Evolutionary conservation across 2,113 vertebrate genomes (phyloP), one percentile per base, ranked within the genome.

Genomic region (Ceyx melanurus): DNA sequence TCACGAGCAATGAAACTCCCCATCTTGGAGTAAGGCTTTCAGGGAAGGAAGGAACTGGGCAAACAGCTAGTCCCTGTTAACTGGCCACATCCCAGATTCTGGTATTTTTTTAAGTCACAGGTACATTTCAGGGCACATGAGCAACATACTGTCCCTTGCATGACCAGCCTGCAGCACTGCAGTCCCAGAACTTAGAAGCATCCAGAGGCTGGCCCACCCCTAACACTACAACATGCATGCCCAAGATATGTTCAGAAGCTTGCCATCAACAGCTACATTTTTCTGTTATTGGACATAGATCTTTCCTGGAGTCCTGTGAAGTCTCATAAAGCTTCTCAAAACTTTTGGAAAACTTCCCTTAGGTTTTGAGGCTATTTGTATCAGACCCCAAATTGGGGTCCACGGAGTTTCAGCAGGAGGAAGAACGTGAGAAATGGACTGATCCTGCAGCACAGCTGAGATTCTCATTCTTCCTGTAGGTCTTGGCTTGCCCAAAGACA

Each of bases 401-500:
- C 13, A 13, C 12, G 31, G 33, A 68, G 51, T 78, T 65, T 78
- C 65, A 74, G 45, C 40, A 91, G 66, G n/a, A 82, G 22, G 48
- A 81, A 66, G 56, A 29, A n/a, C 10, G 33, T 43, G 66, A 81
- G 70, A 71, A 78, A 68, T n/a, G 37, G 61, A 7, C 45, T 60
- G 35, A 65, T 65, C 45, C 54, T 79, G 62, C 65, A 90, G 57
- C 78, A 79, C 25, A 46, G 0, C 13, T 56, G 53, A 48, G 57
- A 88, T 81, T 68, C 13, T 28, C 19, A 5, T 92, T 95, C n/a
- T 81, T 67, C 65, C 86, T 31, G 22, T 8, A 96, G 95, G 85
- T 90, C 80, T 75, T 0, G 1, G 90, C 61, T 72, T 96, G 66
- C 80, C 94, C 73, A 92, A 53, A 33, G 94, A 94, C 76, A 94